These are phyloP conservation scores for Marronus borbonicus DNA, from an alignment of 2,888 invertebrate genomes.

Conservation along the genomic window DNA sequence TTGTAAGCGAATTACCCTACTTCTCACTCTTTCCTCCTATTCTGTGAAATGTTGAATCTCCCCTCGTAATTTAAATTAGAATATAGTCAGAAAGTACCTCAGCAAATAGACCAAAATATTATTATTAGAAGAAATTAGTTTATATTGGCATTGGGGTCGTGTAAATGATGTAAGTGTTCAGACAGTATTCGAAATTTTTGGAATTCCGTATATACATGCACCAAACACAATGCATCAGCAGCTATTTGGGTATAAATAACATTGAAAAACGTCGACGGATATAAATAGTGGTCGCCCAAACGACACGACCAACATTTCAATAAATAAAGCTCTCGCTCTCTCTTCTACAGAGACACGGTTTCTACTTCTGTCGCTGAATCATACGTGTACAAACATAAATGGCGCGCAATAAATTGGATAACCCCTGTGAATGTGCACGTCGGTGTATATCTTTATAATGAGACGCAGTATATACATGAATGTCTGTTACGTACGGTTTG, in stretches of 20 bases:
- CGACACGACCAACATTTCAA: conserved; percentile 54
- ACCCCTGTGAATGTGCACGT: conserved; percentile 49
- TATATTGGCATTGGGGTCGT: no score
- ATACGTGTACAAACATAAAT: conserved; percentile 57
- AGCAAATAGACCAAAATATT: no score
- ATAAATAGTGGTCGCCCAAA: conserved; percentile 43
- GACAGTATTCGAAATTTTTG: no score
- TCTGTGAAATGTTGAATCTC: no score
- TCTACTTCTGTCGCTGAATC: no score
- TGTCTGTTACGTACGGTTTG: conserved; percentile 36
- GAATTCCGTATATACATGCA: neutral
- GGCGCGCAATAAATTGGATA: conserved; percentile 65
- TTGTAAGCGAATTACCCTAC: no score
- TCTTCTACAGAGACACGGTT: no score
- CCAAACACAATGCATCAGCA: conserved; percentile 16
- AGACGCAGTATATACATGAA: conserved; percentile 15
- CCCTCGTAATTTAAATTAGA: no score
- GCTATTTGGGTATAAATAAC: conserved; percentile 44
- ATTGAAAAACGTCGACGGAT: conserved; percentile 37
- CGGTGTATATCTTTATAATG: conserved; percentile 1
- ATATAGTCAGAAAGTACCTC: no score
- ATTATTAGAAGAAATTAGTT: no score
- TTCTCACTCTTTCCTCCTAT: no score
- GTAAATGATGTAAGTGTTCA: no score
- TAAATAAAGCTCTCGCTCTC: conserved; percentile 52